Conservation (phyloP, 2,888 invertebrate genomes). For the Disparrhopalites patrizii region DNA sequence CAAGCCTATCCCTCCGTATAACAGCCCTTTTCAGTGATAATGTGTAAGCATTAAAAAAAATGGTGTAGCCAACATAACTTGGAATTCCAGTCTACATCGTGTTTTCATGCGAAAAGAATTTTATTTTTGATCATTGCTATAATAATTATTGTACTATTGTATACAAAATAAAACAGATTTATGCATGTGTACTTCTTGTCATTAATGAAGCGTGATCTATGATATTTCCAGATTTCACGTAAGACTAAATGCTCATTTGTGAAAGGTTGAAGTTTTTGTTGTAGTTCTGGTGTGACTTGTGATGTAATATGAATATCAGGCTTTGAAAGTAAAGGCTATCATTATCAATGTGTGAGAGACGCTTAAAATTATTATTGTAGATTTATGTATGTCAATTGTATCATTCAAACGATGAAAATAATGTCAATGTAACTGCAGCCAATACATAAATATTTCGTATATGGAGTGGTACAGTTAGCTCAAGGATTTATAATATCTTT, state of each 20-base stretch:
- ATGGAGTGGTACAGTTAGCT: neutral
- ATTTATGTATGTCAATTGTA: too few relatives aligned
- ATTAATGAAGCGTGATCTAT: neutral
- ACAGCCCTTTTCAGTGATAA: constrained; percentile 28
- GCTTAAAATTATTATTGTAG: too few relatives aligned
- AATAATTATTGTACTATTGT: neutral
- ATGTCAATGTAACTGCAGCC: too few relatives aligned
- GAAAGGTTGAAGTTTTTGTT: too few relatives aligned
- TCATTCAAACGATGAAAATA: too few relatives aligned
- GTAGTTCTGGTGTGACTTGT: too few relatives aligned
- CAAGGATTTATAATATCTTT: neutral
- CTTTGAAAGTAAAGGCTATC: too few relatives aligned
- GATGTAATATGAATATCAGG: too few relatives aligned
- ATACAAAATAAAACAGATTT: neutral
- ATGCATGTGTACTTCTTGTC: neutral
- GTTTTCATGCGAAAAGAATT: too few relatives aligned
- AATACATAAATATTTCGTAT: too few relatives aligned
- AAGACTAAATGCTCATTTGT: constrained; percentile 2
- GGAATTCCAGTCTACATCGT: neutral
- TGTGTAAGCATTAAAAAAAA: neutral
- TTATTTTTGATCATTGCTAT: too few relatives aligned
- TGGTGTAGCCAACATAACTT: neutral
- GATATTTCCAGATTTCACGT: neutral
- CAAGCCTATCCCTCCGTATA: constrained; percentile 22
- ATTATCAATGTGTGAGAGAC: too few relatives aligned